Evolutionary conservation across 2,888 invertebrate genomes (phyloP).

Genomic region (Lathronympha strigana): DNA sequence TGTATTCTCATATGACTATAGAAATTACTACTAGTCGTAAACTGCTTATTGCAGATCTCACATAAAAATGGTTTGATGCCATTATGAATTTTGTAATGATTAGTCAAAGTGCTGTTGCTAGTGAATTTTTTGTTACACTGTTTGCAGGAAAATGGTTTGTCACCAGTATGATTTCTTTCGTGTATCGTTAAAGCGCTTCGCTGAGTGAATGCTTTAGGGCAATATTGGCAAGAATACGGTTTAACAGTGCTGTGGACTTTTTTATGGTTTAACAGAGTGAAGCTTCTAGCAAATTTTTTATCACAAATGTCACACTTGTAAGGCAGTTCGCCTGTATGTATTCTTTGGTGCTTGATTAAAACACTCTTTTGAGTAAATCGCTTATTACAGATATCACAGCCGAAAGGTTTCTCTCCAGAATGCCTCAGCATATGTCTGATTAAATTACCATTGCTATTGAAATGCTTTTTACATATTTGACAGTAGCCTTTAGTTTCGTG

Average conservation of each 20-base stretch:
- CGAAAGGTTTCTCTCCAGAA: slow-evolving; percentile 17
- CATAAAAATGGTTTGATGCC: slow-evolving; percentile 25
- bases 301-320: slow-evolving; percentile 17
- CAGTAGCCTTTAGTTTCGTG: slow-evolving; percentile 24
- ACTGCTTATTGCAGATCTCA: slow-evolving; percentile 33
- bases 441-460: slow-evolving; percentile 27
- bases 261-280: slow-evolving; percentile 28
- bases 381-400: slow-evolving; percentile 17
- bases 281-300: slow-evolving; percentile 19
- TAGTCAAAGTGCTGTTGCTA: slow-evolving; percentile 31
- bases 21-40: slow-evolving; percentile 34
- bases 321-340: slow-evolving; percentile 27
- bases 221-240: slow-evolving; percentile 28
- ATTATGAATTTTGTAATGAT: slow-evolving; percentile 24
- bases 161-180: slow-evolving; percentile 36
- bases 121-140: slow-evolving; percentile 27
- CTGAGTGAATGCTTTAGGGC: slow-evolving; percentile 33
- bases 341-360: slow-evolving; percentile 17
- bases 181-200: slow-evolving; percentile 27
- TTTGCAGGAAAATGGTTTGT: slow-evolving; percentile 27
- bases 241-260: slow-evolving; percentile 26
- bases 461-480: slow-evolving; percentile 23
- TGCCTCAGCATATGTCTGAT: slow-evolving; percentile 17
- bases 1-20: slow-evolving; percentile 33
- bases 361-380: slow-evolving; percentile 30